phyloP scores from a whole-genome alignment of 2,888 invertebrate species.

The Notodonta ziczac region DNA sequence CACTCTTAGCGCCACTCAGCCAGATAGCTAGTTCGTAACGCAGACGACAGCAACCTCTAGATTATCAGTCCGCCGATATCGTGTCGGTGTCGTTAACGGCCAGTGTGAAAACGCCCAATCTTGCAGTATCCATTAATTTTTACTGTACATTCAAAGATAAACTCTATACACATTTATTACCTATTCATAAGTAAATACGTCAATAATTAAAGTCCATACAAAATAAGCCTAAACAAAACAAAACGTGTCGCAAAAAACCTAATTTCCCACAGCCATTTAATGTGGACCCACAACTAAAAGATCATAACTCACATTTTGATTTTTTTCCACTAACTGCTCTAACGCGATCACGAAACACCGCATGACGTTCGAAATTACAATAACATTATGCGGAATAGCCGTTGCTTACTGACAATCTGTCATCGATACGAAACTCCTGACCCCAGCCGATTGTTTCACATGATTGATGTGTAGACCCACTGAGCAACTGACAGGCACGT shows the following conservation, averaged over 20 bases:
- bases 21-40: no score
- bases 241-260: slow-evolving; percentile 1
- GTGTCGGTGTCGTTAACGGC: no score
- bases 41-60: no score
- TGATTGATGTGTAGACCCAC: slow-evolving; percentile 60
- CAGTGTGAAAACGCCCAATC: no score
- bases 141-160: no score
- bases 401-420: slow-evolving; percentile 60
- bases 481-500: slow-evolving; percentile 54
- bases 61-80: no score
- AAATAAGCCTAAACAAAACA: neutral
- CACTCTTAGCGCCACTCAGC: no score
- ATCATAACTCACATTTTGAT: neutral
- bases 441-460: slow-evolving; percentile 58
- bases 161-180: no score
- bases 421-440: slow-evolving; percentile 56
- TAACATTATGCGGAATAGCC: slow-evolving; percentile 44
- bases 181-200: no score
- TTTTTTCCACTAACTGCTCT: neutral
- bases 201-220: neutral
- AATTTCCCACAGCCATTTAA: slow-evolving; percentile 7
- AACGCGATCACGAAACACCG: slow-evolving; percentile 9
- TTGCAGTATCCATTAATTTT: no score
- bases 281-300: neutral
- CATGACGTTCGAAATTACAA: slow-evolving; percentile 40